phyloP scores from a whole-genome alignment of 2,888 invertebrate species.

The Synanthedon vespiformis region DNA sequence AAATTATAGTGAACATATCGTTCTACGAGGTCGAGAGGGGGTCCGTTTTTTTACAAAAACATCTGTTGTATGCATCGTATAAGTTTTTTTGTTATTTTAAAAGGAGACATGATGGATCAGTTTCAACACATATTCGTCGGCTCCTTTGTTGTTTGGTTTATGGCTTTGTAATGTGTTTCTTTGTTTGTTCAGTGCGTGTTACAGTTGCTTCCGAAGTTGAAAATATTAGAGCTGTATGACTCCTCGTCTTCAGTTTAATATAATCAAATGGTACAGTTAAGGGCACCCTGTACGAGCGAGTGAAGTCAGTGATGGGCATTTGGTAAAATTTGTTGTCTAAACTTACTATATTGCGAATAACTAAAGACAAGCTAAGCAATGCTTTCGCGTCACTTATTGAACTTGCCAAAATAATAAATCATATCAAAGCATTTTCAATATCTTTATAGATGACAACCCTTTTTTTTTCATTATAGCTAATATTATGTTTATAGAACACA shows the following conservation, averaged over 20 bases:
- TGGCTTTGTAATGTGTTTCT: slow-evolving; percentile 68
- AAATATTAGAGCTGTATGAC: slow-evolving; percentile 18
- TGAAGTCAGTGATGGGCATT: too few species aligned
- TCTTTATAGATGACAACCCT: too few species aligned
- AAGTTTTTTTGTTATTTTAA: slow-evolving; percentile 65
- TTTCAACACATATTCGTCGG: slow-evolving; percentile 68
- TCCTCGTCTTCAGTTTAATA: neutral
- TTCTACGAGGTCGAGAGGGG: slow-evolving; percentile 38
- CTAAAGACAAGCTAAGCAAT: too few species aligned
- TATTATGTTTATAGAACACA: too few species aligned
- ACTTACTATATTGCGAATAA: too few species aligned
- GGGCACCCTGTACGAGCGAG: too few species aligned
- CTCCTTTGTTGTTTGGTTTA: slow-evolving; percentile 64
- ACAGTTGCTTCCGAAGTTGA: slow-evolving; percentile 47
- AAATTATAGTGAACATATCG: slow-evolving; percentile 45
- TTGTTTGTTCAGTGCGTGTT: slow-evolving; percentile 65
- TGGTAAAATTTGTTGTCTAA: too few species aligned
- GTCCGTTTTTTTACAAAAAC: slow-evolving; percentile 57
- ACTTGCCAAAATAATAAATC: too few species aligned
- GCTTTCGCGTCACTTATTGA: too few species aligned
- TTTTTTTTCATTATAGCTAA: too few species aligned
- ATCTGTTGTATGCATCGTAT: slow-evolving; percentile 62
- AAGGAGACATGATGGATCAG: slow-evolving; percentile 71
- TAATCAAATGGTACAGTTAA: neutral
- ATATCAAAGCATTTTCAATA: too few species aligned